A percentile compares a stretch with the other conserved stretches of the same genome.
phyloP scores from a whole-genome alignment of 2,888 invertebrate species.

The Gymnoscelis rufifasciata region DNA sequence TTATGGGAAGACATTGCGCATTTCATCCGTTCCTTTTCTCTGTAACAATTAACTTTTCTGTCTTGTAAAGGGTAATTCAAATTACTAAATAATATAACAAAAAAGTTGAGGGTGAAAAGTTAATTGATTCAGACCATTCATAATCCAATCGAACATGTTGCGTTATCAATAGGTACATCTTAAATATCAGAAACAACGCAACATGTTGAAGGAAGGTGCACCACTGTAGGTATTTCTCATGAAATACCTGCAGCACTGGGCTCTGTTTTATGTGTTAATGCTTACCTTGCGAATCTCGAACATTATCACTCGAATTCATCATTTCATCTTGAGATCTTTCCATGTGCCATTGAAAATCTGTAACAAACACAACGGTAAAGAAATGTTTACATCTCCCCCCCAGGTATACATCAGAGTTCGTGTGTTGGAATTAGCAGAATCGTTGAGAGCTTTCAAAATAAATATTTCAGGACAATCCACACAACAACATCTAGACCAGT shows the following conservation, averaged over 20 bases:
- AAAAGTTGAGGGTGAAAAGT: conserved; percentile 36
- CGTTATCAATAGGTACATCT: conserved; percentile 13
- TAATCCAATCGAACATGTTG: conserved; percentile 50
- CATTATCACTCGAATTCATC: conserved; percentile 90
- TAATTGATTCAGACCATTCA: conserved; percentile 61
- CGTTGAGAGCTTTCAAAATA: too few relatives aligned
- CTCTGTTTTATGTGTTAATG: conserved; percentile 30
- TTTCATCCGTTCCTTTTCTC: conserved; percentile 78
- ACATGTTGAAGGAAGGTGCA: conserved; percentile 43
- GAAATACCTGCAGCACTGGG: conserved; percentile 27
- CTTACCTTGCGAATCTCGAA: conserved; percentile 96
- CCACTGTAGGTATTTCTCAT: conserved; percentile 30
- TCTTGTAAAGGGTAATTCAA: neutral
- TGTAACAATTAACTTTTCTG: conserved; percentile 61
- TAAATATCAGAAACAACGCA: conserved; percentile 45
- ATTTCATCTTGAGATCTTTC: conserved; percentile 91
- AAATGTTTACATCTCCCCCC: neutral
- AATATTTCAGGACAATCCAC: too few relatives aligned
- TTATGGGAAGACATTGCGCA: conserved; percentile 80
- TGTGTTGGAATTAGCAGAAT: too few relatives aligned
- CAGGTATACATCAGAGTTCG: too few relatives aligned
- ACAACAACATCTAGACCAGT: too few relatives aligned
- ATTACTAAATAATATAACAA: too few relatives aligned
- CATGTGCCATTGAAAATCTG: conserved; percentile 94
- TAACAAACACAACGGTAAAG: conserved; percentile 34